phyloP scores from a whole-genome alignment of 2,113 vertebrate species.

The Brienomyrus brachyistius region DNA sequence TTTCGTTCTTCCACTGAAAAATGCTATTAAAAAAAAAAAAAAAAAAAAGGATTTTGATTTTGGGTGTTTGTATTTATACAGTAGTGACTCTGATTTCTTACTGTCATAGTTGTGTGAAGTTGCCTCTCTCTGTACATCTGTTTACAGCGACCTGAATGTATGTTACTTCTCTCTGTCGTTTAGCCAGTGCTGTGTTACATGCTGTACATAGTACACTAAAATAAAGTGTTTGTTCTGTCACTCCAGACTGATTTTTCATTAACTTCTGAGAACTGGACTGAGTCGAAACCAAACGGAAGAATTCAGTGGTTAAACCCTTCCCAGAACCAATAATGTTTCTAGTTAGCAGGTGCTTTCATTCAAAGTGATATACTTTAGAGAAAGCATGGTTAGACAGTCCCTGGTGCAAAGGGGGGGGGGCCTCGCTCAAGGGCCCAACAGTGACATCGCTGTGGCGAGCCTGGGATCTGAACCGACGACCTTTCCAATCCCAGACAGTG shows the following conservation, averaged over 20 bases:
- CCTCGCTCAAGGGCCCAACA: background rate
- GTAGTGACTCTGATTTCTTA: conserved; percentile 19
- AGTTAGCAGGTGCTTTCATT: background rate
- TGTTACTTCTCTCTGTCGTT: conserved; percentile 35
- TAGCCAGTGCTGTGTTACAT: conserved; percentile 18
- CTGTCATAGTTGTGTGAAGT: conserved; percentile 22
- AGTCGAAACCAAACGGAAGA: background rate
- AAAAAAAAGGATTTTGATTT: conserved; percentile 8
- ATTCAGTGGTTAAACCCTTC: background rate
- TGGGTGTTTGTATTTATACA: conserved; percentile 19
- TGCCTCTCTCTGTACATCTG: conserved; percentile 37
- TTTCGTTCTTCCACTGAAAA: conserved; percentile 24
- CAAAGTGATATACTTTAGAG: background rate
- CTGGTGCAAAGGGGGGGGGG: background rate
- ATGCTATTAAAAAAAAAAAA: background rate
- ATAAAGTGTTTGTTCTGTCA: background rate
- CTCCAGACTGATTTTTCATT: background rate
- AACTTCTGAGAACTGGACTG: background rate
- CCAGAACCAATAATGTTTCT: background rate
- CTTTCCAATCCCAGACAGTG: background rate
- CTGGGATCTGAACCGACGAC: background rate
- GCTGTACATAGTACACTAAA: conserved; percentile 41
- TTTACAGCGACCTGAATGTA: conserved; percentile 44
- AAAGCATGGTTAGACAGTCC: background rate
- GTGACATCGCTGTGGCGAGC: background rate